Percentiles rank a stretch among this genome's conserved stretches.
phyloP scores from a whole-genome alignment of 2,888 invertebrate species.

The Microdon myrmicae region DNA sequence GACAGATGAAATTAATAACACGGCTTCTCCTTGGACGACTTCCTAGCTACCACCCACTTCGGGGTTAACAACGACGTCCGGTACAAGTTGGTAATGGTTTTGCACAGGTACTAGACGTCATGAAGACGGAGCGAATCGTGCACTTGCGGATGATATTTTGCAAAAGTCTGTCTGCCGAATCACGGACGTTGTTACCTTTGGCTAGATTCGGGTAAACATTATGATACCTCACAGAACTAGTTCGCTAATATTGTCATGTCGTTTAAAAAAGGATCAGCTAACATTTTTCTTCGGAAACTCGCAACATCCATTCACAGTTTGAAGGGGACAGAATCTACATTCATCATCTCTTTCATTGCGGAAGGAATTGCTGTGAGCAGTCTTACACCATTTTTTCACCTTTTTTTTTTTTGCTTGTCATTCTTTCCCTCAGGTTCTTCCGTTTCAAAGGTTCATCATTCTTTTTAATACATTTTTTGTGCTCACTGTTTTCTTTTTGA shows the following conservation, averaged over 20 bases:
- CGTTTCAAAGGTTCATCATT: conserved; percentile 35
- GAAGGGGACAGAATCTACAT: conserved; percentile 41
- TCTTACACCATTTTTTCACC: conserved; percentile 17
- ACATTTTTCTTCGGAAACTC: conserved; percentile 32
- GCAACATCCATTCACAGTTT: conserved; percentile 29
- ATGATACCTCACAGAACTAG: too few relatives aligned
- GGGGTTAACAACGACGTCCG: conserved; percentile 23
- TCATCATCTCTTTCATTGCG: conserved; percentile 41
- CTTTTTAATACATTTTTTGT: conserved; percentile 14
- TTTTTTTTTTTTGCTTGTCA: too few relatives aligned
- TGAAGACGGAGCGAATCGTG: conserved; percentile 33
- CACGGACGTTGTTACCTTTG: conserved; percentile 31
- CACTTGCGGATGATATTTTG: conserved; percentile 30
- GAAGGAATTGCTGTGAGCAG: conserved; percentile 35
- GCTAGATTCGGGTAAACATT: conserved; percentile 8
- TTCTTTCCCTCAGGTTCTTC: conserved; percentile 34
- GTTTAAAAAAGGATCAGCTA: conserved; percentile 22
- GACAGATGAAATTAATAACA: conserved; percentile 44
- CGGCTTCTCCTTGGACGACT: conserved; percentile 15
- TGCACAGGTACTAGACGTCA: conserved; percentile 23
- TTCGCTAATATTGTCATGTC: too few relatives aligned
- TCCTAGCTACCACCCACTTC: too few relatives aligned
- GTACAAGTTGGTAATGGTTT: conserved; percentile 14
- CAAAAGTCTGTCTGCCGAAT: conserved; percentile 34
- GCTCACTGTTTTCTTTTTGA: neutral